Percentiles rank a stretch among this genome's conserved stretches.
Conservation (phyloP, 2,888 invertebrate species). For the Trissonchulus latispiculum region DNA sequence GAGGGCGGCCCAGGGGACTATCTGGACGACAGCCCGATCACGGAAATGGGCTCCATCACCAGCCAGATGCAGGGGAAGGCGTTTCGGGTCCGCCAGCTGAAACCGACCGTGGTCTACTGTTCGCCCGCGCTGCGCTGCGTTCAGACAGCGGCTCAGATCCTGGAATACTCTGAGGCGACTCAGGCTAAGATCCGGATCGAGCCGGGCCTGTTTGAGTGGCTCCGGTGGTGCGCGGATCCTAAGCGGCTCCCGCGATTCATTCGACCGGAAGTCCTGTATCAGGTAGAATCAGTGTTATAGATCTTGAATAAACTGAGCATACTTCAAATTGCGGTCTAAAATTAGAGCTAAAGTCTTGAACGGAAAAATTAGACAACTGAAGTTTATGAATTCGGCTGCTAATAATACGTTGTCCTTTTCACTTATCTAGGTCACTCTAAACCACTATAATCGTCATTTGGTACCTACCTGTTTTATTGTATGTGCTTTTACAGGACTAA, state of each 20-base stretch:
- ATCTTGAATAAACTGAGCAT: too few species aligned
- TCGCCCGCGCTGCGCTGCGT: conserved; percentile 10
- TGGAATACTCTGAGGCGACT: not conserved
- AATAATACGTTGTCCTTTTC: too few species aligned
- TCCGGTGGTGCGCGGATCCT: conserved; percentile 8
- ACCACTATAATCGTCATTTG: too few species aligned
- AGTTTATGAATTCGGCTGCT: too few species aligned
- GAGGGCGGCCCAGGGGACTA: not conserved
- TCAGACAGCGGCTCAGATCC: not conserved
- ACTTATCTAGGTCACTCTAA: too few species aligned
- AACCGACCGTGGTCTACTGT: not conserved
- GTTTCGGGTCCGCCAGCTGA: not conserved
- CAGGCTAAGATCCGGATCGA: not conserved
- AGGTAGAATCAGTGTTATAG: too few species aligned
- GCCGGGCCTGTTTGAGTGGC: conserved; percentile 14
- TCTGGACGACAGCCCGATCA: not conserved
- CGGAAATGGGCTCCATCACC: conserved; percentile 8
- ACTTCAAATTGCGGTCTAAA: too few species aligned
- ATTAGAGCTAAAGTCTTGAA: too few species aligned
- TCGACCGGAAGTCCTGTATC: conserved; percentile 46
- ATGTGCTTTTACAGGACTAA: too few species aligned
- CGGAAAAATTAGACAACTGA: too few species aligned
- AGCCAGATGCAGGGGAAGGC: not conserved
- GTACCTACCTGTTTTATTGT: too few species aligned
- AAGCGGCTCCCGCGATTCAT: conserved; percentile 61